Evolutionary conservation across 2,797 vertebrate species (phyloP).

Genomic region (Phataginus tetradactyla): DNA sequence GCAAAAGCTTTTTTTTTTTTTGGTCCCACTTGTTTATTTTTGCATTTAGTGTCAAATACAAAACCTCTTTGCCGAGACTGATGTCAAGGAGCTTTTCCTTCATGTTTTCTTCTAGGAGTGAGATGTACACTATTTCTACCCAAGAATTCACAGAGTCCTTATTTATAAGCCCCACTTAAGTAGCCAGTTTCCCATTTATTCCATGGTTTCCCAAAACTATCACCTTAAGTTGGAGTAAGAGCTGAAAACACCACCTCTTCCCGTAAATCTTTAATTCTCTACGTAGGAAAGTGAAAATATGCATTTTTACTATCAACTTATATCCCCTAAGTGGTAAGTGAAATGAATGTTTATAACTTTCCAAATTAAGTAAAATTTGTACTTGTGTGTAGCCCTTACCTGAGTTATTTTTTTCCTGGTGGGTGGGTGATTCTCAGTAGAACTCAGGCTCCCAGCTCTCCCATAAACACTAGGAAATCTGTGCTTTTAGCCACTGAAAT

Average conservation of each 20-base stretch:
- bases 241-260: not conserved
- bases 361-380: not conserved
- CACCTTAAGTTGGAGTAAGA: not conserved
- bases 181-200: not conserved
- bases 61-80: not conserved
- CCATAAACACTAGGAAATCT: not conserved
- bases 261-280: not conserved
- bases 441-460: not conserved
- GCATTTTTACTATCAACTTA: not conserved
- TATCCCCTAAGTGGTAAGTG: not conserved
- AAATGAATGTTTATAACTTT: not conserved
- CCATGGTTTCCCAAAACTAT: not conserved
- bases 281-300: not conserved
- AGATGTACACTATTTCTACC: not conserved
- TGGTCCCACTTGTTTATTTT: not conserved
- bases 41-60: not conserved
- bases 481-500: constrained; percentile 7
- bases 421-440: not conserved
- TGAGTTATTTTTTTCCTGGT: not conserved
- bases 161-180: not conserved
- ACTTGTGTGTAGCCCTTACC: not conserved
- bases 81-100: not conserved
- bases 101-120: not conserved
- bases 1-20: not conserved
- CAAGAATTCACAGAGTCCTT: not conserved